Evolutionary conservation across 2,113 vertebrate genomes (phyloP), one percentile per base, ranked within the genome.

Genomic region (Danionella cerebrum): DNA sequence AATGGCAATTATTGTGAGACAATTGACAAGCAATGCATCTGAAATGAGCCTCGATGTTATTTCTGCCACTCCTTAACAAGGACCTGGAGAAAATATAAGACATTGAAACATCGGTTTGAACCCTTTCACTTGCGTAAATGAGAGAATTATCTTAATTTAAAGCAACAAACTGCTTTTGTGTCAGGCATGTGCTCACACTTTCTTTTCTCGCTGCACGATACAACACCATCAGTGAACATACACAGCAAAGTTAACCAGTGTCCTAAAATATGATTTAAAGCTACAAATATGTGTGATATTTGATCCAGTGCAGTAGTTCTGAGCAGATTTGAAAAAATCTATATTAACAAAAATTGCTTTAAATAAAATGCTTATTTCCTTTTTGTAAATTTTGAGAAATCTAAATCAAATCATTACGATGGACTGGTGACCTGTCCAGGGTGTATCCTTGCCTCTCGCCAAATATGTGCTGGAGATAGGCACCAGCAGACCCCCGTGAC

Each of bases 1-100:
- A 78, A 70, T 82, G 77, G 60, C 76, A 69, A 76, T 78, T 82
- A 79, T 77, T 82, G 74, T 78, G 65, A 75, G 65, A 79, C 74
- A 73, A 51, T 69, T 55, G 59, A 78, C 69, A 77, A n/a, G 70
- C 71, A 72, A 73, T 63, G 48, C 54, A 72, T 71, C 52, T 55
- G 14, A 59, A 79, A 73, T 59, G 58, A 72, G 68, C 42, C 22
- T 48, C 18, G 63, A 64, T 36, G 47, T 54, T 70, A 54, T 54
- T 36, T 18, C 27, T 27, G 53, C 45, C 48, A 50, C 41, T 65
- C 64, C 55, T 74, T 68, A 69, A 52, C 59, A 69, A 65, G 62
- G 59, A 65, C 72, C 36, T 27, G 21, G 16, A 39, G 36, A 70
- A 45, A 54, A 65, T 58, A 69, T 65, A 69, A 62, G 65, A 63